phyloP scores from a whole-genome alignment of 2,888 invertebrate species.

The Oscheius sp. region DNA sequence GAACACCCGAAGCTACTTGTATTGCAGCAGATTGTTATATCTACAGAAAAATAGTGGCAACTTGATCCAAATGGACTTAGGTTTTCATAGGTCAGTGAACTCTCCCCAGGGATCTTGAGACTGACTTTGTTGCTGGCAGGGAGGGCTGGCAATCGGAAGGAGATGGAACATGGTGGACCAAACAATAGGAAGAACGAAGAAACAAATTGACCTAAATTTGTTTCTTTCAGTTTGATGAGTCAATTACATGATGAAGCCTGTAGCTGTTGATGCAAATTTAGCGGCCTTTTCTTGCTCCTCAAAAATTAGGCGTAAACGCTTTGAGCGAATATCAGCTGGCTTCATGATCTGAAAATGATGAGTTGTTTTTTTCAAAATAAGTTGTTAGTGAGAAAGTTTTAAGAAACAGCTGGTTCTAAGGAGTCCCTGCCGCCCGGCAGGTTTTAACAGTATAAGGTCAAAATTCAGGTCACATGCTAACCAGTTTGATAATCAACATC shows the following conservation, averaged over 20 bases:
- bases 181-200: constrained; percentile 50
- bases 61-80: background rate
- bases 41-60: background rate
- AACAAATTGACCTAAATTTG: constrained; percentile 50
- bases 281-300: constrained; percentile 50
- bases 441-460: constrained; percentile 2
- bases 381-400: too few relatives aligned
- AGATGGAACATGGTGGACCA: constrained; percentile 54
- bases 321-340: background rate
- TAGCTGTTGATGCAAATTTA: constrained; percentile 51
- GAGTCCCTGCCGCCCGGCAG: background rate
- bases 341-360: too few relatives aligned
- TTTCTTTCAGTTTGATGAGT: background rate
- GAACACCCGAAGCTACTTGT: constrained; percentile 24
- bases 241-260: constrained; percentile 51
- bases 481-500: constrained; percentile 12
- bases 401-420: background rate
- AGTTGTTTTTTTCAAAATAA: too few relatives aligned
- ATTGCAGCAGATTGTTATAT: constrained; percentile 12
- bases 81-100: constrained; percentile 44
- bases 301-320: constrained; percentile 32
- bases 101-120: constrained; percentile 52
- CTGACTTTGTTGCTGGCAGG: constrained; percentile 24
- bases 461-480: constrained; percentile 12
- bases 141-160: constrained; percentile 40